Evolutionary conservation across 2,888 invertebrate species (phyloP), one percentile per base, ranked within the genome.

Genomic region (Leptopilina myrica): DNA sequence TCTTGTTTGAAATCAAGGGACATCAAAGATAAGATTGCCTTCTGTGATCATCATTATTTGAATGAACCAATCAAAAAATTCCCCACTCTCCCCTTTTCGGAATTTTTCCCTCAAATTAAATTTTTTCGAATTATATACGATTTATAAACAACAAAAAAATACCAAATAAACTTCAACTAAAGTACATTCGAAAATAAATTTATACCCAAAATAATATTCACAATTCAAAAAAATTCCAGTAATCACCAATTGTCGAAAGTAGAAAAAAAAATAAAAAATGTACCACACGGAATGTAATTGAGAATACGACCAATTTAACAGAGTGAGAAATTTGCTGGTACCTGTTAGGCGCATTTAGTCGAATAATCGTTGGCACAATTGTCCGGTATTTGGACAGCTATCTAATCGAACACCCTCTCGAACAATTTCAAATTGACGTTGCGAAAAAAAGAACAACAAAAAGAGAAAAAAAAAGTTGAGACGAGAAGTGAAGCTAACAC

Each of bases 301-400:
- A 69, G 67, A 69, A 69, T 69, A 53, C 26, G 53, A 49, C 49
- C 67, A 69, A 69, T 69, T 69, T 26, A 69, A 20, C 20, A 11
- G 20, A 69, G 49, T 49, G 53, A 46, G 26, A 15, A 49, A 67
- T 67, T 66, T 66, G 20, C 20, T 49, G 9, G 46, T 46, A 26
- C 67, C 67, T 53, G 49, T 12, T 49, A 53, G 67, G 67, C 49
- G 67, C 49, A 69, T 69, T 49, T 69, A 69, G 49, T 49, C 49
- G 67, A 69, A 69, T 69, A 69, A 69, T 69, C 67, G 49, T 20
- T 49, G 67, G 67, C 14, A 64, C 49, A 49, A 69, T 69, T 49
- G 67, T 69, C 49, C 26, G 67, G 67, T 69, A 69, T 69, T 69
- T 53, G 67, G 67, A 69, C 49, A 69, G 67, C 67, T 69, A 69